A percentile compares a stretch with the other conserved stretches of the same genome.
Conservation (phyloP, 2,113 vertebrate genomes). For the Regulus satrapa region DNA sequence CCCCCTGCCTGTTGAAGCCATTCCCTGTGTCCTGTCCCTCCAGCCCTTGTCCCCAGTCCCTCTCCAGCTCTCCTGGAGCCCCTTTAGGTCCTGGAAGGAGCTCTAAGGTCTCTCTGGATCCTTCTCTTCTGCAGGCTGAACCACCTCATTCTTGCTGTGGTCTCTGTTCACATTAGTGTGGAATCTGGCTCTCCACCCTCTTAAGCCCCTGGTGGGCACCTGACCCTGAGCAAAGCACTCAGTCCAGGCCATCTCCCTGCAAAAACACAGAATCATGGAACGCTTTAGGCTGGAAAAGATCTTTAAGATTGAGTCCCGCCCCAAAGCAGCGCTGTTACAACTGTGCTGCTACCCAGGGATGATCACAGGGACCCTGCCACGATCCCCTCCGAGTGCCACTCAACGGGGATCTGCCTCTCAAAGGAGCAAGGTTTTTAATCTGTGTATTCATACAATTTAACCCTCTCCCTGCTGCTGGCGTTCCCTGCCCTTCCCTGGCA, state of each 20-base stretch:
- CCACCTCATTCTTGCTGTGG: background rate
- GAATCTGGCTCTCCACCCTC: accelerated
- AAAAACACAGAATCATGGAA: background rate
- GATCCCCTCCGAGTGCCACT: background rate
- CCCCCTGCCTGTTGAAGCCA: accelerated
- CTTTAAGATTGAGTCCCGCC: accelerated
- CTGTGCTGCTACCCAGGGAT: background rate
- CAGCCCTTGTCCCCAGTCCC: background rate
- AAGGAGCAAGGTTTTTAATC: background rate
- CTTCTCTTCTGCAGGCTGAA: background rate
- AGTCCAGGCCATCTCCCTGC: background rate
- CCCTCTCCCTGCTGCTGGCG: background rate
- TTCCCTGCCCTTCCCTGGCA: background rate
- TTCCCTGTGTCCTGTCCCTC: background rate
- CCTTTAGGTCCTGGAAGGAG: accelerated
- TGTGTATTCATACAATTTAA: background rate
- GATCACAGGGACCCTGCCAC: accelerated
- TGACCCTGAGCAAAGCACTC: background rate
- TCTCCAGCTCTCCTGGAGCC: background rate
- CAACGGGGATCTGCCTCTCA: background rate
- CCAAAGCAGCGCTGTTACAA: accelerated
- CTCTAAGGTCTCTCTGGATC: background rate
- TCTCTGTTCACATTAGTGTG: accelerated
- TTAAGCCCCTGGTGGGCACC: background rate
- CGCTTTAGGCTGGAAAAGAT: background rate